phyloP scores from a whole-genome alignment of 2,113 vertebrate genomes.

The Cyprinodon brontotheroides region DNA sequence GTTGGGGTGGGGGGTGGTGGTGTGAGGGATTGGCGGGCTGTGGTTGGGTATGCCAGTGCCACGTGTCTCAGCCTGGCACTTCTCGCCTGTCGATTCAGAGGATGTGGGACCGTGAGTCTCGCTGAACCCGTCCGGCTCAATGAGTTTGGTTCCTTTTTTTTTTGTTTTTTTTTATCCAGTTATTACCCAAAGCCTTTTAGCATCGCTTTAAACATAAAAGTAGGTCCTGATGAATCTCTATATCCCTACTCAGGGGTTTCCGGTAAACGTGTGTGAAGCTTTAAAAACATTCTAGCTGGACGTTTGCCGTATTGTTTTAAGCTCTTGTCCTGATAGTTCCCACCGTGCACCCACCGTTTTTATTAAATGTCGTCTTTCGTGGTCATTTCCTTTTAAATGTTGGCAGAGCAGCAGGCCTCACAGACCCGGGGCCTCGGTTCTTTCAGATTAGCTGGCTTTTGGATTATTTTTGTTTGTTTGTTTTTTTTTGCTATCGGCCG shows the following conservation, averaged over 20 bases:
- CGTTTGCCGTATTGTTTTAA: conserved; percentile 25
- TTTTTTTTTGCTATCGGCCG: background rate
- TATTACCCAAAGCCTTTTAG: conserved; percentile 21
- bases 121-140: conserved; percentile 69
- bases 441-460: conserved; percentile 51
- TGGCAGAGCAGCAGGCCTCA: conserved; percentile 62
- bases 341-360: conserved; percentile 28
- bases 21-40: conserved; percentile 80
- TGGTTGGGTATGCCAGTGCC: conserved; percentile 83
- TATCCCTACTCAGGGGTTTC: conserved; percentile 35
- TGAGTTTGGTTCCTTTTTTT: conserved; percentile 56
- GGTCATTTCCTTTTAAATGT: conserved; percentile 25
- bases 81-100: conserved; percentile 73
- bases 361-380: conserved; percentile 39
- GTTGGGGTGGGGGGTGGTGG: conserved; percentile 64
- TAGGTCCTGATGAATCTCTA: background rate
- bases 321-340: conserved; percentile 31
- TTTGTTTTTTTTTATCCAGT: conserved; percentile 41
- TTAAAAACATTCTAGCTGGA: conserved; percentile 28
- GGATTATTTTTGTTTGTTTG: background rate
- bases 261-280: conserved; percentile 20
- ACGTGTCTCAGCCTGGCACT: conserved; percentile 80
- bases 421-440: conserved; percentile 53
- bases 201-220: background rate
- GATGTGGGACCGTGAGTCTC: conserved; percentile 75